These are phyloP conservation scores for Ophioderma brevispina DNA, from an alignment of 35 echinoderm and acorn worm species.

Conservation along the genomic window DNA sequence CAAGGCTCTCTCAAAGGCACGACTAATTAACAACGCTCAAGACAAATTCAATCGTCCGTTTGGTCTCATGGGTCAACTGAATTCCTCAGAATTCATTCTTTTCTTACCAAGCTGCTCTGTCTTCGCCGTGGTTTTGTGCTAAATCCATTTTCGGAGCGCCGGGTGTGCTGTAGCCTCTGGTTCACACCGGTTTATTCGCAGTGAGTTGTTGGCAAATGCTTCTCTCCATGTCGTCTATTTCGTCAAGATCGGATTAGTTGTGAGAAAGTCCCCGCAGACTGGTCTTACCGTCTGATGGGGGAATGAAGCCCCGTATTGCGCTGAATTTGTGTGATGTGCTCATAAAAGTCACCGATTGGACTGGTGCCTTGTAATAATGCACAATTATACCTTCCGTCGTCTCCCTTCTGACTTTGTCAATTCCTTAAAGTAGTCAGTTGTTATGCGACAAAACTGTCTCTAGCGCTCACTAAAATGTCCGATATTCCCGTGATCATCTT, in stretches of 20 bases:
- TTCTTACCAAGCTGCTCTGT: conserved; percentile 38
- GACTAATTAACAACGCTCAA: conserved; percentile 76
- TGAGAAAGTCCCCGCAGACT: not conserved
- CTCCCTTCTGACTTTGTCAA: conserved; percentile 45
- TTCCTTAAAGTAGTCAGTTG: conserved; percentile 46
- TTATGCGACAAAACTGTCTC: not conserved
- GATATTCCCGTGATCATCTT: not conserved
- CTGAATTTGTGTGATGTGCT: conserved; percentile 40
- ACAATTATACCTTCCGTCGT: conserved; percentile 70
- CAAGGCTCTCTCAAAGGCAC: conserved; percentile 50
- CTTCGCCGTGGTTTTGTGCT: conserved; percentile 46
- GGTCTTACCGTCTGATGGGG: conserved; percentile 37
- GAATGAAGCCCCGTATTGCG: conserved; percentile 43
- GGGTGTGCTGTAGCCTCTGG: too few relatives aligned
- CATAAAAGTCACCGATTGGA: conserved; percentile 30
- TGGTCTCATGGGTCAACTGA: conserved; percentile 59
- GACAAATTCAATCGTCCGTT: conserved; percentile 65
- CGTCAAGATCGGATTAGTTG: not conserved
- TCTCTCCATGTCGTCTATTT: conserved; percentile 50
- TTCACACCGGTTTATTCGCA: conserved; percentile 70
- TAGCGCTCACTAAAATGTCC: not conserved
- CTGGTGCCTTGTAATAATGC: conserved; percentile 45
- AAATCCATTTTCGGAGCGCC: conserved; percentile 64
- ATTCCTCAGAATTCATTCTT: conserved; percentile 41
- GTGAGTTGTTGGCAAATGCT: conserved; percentile 49